Evolutionary conservation across 35 echinoderm and acorn worm genomes (phyloP), one percentile per base, ranked within the genome.

Genomic region (Nesometra sesokonis): DNA sequence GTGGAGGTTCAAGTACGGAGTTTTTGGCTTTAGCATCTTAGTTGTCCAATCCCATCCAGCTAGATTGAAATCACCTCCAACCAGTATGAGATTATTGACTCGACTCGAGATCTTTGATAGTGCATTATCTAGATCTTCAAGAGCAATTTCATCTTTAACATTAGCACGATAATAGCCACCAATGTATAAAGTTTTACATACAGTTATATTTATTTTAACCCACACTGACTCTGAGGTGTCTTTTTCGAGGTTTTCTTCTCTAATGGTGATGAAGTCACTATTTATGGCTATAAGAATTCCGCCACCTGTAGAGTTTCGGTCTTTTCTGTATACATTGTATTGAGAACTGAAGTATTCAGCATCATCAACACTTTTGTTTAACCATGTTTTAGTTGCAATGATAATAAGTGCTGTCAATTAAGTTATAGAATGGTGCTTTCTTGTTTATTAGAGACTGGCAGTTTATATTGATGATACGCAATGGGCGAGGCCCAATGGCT

Each of bases 271-370:
- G 40, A 67, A 67, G 34, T 35, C 78, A 80, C 34, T 80, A 80
- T 85, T 93, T 0, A 88, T 76, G 5, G 91, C 91, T 37, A 88
- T 78, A 29, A 88, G 57, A 27, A 93, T 86, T 3, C 91, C 86
- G 80, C 80, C 82, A 43, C 36, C 37, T 15, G 77, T 78, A 23
- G 30, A 57, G 37, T 17, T 32, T 81, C 91, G 47, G 78, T 93
- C 83, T 30, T 84, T 89, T 23, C 88, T 57, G 37, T 86, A 82
- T 8, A 93, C 77, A 84, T 35, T 89, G 77, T 80, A 89, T 5
- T 89, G 37, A 39, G 83, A 43, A 31, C 88, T 89, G 76, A 93
- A 93, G 47, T 84, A 88, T 76, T 93, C 91, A 31, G 87, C 47
- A 80, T 35, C 31, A 32, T 9, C 9, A 34, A 35, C 27, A 34